These are phyloP conservation scores for Aplidium turbinatum DNA, from an alignment of 23 tunicate species.

Conservation along the genomic window DNA sequence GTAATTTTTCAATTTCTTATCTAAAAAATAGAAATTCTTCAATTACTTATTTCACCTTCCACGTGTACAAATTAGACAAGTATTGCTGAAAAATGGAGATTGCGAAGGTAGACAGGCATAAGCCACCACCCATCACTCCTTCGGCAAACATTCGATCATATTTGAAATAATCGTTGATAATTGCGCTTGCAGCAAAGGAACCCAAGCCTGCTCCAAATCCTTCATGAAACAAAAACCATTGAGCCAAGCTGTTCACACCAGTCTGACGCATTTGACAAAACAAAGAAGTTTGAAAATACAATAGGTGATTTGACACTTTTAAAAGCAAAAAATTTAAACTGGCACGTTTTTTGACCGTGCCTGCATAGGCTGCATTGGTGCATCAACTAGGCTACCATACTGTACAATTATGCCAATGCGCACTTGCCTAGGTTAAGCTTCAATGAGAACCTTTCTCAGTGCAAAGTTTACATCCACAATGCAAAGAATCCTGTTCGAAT, in stretches of 20 bases:
- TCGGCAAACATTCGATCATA: constrained; percentile 44
- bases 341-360: too few relatives aligned
- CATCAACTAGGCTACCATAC: too few relatives aligned
- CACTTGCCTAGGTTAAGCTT: too few relatives aligned
- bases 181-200: constrained; percentile 17
- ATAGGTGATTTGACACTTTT: too few relatives aligned
- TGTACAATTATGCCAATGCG: too few relatives aligned
- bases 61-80: constrained; percentile 7
- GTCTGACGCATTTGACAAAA: not conserved
- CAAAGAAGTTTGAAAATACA: not conserved
- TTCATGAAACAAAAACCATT: not conserved
- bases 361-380: too few relatives aligned
- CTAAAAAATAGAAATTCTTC: not conserved
- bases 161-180: constrained; percentile 40
- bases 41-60: constrained; percentile 32
- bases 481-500: too few relatives aligned
- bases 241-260: not conserved
- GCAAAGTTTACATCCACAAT: too few relatives aligned
- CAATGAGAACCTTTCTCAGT: too few relatives aligned
- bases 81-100: constrained; percentile 21
- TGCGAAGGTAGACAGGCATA: constrained; percentile 35
- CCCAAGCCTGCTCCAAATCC: constrained; percentile 51
- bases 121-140: constrained; percentile 41
- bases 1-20: too few relatives aligned
- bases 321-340: too few relatives aligned